Base-by-base conservation (phyloP, 2,888 invertebrate species). In the Pollenia labialis region DNA sequence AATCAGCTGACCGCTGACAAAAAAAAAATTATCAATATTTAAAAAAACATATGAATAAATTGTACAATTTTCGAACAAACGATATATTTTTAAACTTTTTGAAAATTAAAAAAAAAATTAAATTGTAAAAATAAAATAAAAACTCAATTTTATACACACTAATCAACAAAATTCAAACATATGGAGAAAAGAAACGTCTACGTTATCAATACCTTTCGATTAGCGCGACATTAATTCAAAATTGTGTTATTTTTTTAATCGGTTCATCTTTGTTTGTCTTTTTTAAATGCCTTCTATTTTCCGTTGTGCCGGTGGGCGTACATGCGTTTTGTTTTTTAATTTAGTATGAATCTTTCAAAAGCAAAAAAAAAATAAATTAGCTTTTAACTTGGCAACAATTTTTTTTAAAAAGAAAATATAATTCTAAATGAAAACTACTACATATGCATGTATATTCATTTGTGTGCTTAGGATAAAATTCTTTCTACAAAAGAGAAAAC, bases 301-400 rank as follows among this genome's bases (percentile, higher is more conserved):
- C 68, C 46, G 6, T n/a, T 56, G 71, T 58, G 56, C 44, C 58
- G 72, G 77, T 77, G 64, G 77, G 83, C 64, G 77, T 71, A 50
- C 16, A 66, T 83, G 64, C 76, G 76, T 71, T 82, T 76, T 60
- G n/a, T 76, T 60, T 68, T 54, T 42, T 54, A 48, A 48, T 74
- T 60, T 40, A 11, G 23, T 56, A 46, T 18, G 44, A 71, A 10
- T 56, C 18, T 23, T 14, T 58, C 12, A n/a, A 60, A 66, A 42
- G 0, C 71, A 71, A 18, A 58, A 80, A 42, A 23, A 12, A 60
- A 9, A 69, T 60, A 12, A 0, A 42, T 16, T 11, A 16, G 16
- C 16, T 4, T 76, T 76, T 66, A 60, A 77, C 77, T 77, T 77
- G 66, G 77, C 77, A 77, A 77, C 77, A 77, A 68, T 44, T 46